Evolutionary conservation across 2,888 invertebrate genomes (phyloP), one percentile per base, ranked within the genome.

Genomic region (Cosmia trapezina): DNA sequence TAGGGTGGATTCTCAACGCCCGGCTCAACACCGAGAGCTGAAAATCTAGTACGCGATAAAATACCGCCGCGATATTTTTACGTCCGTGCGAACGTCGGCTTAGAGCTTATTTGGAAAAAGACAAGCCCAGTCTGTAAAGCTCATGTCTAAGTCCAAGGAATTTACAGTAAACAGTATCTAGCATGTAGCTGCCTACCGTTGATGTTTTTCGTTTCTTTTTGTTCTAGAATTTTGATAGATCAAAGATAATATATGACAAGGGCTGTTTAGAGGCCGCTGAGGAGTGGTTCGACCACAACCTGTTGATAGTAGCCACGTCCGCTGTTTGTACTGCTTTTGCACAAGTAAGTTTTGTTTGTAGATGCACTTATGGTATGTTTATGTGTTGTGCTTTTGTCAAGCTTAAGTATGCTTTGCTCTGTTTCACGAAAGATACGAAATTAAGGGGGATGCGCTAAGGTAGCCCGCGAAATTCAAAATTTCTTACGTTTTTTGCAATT

Each of bases 191-290:
- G 67, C 82, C 66, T 70, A 63, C 43, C 56, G 49, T 91, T 90
- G 84, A 88, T 84, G 81, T 82, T 88, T 89, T 90, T 89, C 76
- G 89, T 93, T 92, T 93, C 89, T 92, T 92, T 94, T 95, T 94
- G 94, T 95, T 95, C 90, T 95, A 98, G 98, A 98, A 95, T 94
- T 97, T 96, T 96, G 98, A 98, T 95, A 97, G 97, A 91, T 97
- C 97, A 91, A 98, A 98, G 97, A 98, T 98, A 92, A 98, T 98
- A 95, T 98, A 98, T 96, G 99, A 99, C 94, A 98, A 98, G 92
- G 99, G 99, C 92, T 99, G 99, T 95, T 97, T 99, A 90, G 98
- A 98, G 91, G 98, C 99, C 73, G 98, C 98, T 59, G 99, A 99
- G 93, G 98, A 98, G 92, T 99, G 99, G 99, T 97, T 99, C 90